These are phyloP conservation scores for Psittacula derbiana DNA, from an alignment of 2,797 vertebrate species.

Conservation along the genomic window DNA sequence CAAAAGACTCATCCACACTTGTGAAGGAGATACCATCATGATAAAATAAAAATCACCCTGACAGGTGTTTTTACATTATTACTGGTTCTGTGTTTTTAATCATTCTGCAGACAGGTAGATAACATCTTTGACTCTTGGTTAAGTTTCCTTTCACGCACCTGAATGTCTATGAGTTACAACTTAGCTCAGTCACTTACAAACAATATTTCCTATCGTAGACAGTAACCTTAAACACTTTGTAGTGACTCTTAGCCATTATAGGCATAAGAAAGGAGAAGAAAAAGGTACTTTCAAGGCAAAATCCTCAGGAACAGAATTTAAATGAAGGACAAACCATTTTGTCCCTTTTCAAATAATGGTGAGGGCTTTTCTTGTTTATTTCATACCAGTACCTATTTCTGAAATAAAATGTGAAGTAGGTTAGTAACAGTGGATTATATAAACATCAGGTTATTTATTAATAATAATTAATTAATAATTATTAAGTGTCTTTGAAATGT, in stretches of 20 bases:
- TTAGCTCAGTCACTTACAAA: neutral
- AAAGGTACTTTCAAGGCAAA: neutral
- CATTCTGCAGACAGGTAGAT: neutral
- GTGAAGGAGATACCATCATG: neutral
- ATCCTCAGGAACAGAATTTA: neutral
- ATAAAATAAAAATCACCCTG: neutral
- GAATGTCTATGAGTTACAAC: neutral
- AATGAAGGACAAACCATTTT: neutral
- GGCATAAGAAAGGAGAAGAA: neutral
- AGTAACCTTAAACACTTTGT: neutral
- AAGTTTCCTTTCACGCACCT: neutral
- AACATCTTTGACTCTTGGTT: neutral
- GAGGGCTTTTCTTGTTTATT: neutral
- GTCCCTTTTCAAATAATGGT: neutral
- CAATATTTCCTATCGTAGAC: neutral
- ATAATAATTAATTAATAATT: no score
- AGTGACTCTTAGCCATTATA: neutral
- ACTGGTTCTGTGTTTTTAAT: neutral
- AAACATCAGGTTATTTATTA: neutral
- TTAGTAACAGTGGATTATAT: neutral
- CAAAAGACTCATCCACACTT: neutral
- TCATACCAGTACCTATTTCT: neutral
- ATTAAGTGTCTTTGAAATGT: neutral
- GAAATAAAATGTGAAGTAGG: neutral
- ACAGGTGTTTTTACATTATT: neutral